phyloP scores from a whole-genome alignment of 2,888 invertebrate genomes.

The Eustalomyia histrio region DNA sequence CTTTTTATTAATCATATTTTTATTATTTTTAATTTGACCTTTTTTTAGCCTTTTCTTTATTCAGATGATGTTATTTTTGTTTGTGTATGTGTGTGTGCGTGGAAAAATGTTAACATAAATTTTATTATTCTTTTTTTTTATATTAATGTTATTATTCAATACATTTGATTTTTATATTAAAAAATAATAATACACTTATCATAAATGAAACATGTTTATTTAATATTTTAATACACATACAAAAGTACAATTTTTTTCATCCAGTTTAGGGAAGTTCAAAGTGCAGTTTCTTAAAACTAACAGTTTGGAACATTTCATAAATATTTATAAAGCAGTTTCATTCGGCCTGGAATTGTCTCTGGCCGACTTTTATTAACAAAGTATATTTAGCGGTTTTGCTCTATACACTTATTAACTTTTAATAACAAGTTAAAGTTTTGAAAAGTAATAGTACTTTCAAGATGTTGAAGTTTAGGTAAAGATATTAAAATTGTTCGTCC shows the following conservation, averaged over 20 bases:
- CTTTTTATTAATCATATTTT: constrained; percentile 30
- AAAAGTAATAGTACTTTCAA: no score
- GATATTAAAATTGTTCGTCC: no score
- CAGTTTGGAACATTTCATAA: no score
- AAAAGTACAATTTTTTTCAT: not conserved
- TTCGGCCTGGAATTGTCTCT: no score
- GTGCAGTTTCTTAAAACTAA: no score
- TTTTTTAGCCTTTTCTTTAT: constrained; percentile 5
- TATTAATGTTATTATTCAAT: constrained; percentile 14
- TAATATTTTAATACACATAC: constrained; percentile 13
- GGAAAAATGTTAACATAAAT: constrained; percentile 16
- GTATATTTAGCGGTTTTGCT: no score
- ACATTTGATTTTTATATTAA: constrained; percentile 38
- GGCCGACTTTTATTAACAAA: no score
- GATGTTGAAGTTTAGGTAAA: no score
- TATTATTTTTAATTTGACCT: constrained; percentile 22
- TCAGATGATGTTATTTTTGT: not conserved
- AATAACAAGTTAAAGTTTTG: no score
- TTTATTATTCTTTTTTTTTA: constrained; percentile 1
- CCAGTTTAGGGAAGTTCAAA: not conserved
- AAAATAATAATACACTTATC: constrained; percentile 36
- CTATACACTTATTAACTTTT: no score
- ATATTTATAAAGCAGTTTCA: no score
- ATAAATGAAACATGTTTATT: constrained; percentile 36
- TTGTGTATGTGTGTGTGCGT: constrained; percentile 12